A percentile compares a stretch with the other conserved stretches of the same genome.
Evolutionary conservation across 2,888 invertebrate species (phyloP).

Genomic region (Sarcophaga rosellei): DNA sequence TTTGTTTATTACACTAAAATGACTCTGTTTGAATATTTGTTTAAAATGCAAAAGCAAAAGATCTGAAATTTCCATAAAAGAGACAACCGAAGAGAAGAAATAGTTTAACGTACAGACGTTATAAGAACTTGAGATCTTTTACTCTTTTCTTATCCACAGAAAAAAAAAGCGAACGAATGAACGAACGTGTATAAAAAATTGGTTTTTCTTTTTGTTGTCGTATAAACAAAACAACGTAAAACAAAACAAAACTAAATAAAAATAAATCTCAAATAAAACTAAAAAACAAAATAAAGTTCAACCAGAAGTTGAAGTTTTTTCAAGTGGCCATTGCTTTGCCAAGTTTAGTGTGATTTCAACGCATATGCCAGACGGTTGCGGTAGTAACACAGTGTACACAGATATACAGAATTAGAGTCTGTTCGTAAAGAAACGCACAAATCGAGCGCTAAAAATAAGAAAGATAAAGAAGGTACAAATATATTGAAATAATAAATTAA

Average conservation of each 20-base stretch:
- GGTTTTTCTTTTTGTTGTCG: neutral
- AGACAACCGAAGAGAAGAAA: neutral
- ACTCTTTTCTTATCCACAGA: slow-evolving; percentile 9
- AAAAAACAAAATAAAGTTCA: slow-evolving; percentile 53
- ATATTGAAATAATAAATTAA: neutral
- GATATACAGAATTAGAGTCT: neutral
- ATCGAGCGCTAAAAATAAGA: slow-evolving; percentile 18
- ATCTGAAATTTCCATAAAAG: slow-evolving; percentile 7
- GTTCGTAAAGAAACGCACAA: neutral
- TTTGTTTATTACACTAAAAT: neutral
- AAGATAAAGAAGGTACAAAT: neutral
- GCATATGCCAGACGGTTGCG: slow-evolving; percentile 67
- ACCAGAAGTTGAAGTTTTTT: slow-evolving; percentile 64
- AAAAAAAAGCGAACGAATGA: slow-evolving; percentile 33
- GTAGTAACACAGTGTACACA: slow-evolving; percentile 4
- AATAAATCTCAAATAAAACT: neutral
- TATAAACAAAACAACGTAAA: slow-evolving; percentile 7
- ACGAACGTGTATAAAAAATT: neutral
- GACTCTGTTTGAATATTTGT: neutral
- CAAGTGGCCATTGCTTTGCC: slow-evolving; percentile 58
- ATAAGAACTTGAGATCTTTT: neutral
- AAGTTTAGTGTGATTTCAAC: slow-evolving; percentile 69
- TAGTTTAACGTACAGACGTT: neutral
- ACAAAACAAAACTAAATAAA: slow-evolving; percentile 37
- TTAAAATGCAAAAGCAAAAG: slow-evolving; percentile 6